Percentiles rank a stretch among this genome's conserved stretches.
Conservation (phyloP, 2,113 vertebrate species). For the Suricata suricatta region DNA sequence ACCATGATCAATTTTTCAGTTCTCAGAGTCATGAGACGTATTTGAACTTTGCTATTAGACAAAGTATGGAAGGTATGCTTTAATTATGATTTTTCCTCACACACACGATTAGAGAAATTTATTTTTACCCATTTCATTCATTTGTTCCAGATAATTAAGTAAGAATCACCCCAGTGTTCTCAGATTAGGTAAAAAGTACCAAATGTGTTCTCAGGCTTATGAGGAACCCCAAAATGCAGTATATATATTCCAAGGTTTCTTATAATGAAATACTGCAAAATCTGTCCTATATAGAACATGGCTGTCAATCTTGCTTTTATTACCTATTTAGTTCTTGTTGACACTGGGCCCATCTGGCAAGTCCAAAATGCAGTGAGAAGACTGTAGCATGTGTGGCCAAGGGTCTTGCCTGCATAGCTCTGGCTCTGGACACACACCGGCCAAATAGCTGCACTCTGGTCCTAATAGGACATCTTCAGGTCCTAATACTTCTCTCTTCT, state of each 20-base stretch:
- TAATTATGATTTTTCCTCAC: constrained; percentile 28
- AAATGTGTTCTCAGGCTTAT: background rate
- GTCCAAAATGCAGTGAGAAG: background rate
- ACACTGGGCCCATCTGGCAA: background rate
- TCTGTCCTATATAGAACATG: background rate
- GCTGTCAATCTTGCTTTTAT: background rate
- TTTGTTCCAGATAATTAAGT: background rate
- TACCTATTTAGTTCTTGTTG: background rate
- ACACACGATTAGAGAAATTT: background rate
- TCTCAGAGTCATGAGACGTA: background rate
- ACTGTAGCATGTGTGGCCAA: background rate
- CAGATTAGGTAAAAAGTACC: background rate
- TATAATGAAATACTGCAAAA: background rate
- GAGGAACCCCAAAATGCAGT: background rate
- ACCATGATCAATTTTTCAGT: background rate
- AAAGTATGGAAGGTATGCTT: background rate
- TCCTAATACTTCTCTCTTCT: background rate
- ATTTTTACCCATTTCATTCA: background rate
- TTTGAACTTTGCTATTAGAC: background rate
- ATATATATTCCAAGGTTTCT: background rate
- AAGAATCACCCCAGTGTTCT: background rate
- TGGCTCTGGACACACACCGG: background rate
- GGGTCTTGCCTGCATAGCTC: background rate
- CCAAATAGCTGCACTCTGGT: background rate
- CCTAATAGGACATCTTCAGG: too few relatives aligned